These are phyloP conservation scores for Chaenodraco wilsoni DNA, from an alignment of 2,797 vertebrate genomes.

Conservation along the genomic window DNA sequence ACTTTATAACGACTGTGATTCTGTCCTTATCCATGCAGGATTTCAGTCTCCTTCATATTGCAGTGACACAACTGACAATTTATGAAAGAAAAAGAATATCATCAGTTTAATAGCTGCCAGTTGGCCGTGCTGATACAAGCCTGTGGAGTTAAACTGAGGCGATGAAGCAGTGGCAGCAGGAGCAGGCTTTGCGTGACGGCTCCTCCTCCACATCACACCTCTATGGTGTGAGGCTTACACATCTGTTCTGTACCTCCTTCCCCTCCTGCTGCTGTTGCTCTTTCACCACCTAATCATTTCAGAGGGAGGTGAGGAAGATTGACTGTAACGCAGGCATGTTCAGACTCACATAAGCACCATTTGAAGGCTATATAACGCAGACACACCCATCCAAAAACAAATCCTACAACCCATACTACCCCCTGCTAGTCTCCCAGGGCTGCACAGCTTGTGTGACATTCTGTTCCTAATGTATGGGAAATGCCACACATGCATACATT, in stretches of 20 bases:
- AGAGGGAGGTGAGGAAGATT: conserved; percentile 17
- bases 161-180: conserved; percentile 35
- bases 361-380: neutral
- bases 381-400: conserved; percentile 14
- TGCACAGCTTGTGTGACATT: conserved; percentile 66
- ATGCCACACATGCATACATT: conserved; percentile 65
- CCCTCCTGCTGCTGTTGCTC: conserved; percentile 43
- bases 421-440: conserved; percentile 45
- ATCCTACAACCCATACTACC: conserved; percentile 9
- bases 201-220: conserved; percentile 44
- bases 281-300: conserved; percentile 51
- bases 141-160: neutral
- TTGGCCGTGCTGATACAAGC: conserved; percentile 2
- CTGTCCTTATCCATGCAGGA: neutral
- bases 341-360: neutral
- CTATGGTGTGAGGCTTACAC: conserved; percentile 18
- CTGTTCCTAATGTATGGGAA: conserved; percentile 66
- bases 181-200: conserved; percentile 24
- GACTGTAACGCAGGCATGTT: neutral
- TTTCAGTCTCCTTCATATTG: conserved; percentile 6
- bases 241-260: conserved; percentile 40
- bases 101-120: neutral
- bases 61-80: neutral
- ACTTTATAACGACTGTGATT: neutral
- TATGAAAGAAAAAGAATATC: neutral